A percentile compares a stretch with the other conserved stretches of the same genome.
These are phyloP conservation scores for Synanthedon vespiformis DNA, from an alignment of 2,888 invertebrate species.

Conservation along the genomic window DNA sequence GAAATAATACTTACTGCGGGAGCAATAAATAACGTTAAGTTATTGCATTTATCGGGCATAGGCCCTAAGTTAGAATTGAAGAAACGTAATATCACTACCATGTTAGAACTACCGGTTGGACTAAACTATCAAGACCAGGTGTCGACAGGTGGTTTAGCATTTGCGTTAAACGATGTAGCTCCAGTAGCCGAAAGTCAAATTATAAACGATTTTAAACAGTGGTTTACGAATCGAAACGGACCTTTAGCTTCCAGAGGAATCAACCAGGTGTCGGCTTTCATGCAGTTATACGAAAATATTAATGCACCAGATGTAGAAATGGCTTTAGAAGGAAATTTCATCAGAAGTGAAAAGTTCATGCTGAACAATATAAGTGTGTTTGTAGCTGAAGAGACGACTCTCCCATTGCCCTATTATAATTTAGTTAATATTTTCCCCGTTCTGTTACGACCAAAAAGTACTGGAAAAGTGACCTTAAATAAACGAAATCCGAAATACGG, in stretches of 20 bases:
- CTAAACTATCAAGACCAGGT: conserved; percentile 60
- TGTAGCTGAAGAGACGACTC: conserved; percentile 45
- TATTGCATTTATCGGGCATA: conserved; percentile 55
- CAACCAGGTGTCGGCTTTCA: conserved; percentile 56
- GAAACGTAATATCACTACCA: conserved; percentile 42
- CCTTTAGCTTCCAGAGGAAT: conserved; percentile 56
- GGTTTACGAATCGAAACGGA: conserved; percentile 53
- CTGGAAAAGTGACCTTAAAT: conserved; percentile 51
- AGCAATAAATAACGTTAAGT: conserved; percentile 56
- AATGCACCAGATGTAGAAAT: conserved; percentile 58
- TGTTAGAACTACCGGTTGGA: conserved; percentile 52
- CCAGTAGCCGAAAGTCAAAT: conserved; percentile 40
- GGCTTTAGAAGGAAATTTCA: conserved; percentile 52
- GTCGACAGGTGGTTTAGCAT: conserved; percentile 53
- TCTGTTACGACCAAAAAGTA: conserved; percentile 53
- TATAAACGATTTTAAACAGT: conserved; percentile 54
- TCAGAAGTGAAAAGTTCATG: conserved; percentile 61
- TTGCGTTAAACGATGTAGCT: conserved; percentile 40
- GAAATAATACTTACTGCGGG: conserved; percentile 54
- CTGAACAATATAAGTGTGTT: conserved; percentile 54
- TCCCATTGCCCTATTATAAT: conserved; percentile 58
- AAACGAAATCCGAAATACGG: conserved; percentile 60
- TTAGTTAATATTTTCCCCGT: conserved; percentile 54
- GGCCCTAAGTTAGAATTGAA: conserved; percentile 46
- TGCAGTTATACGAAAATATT: conserved; percentile 53